A percentile compares a stretch with the other conserved stretches of the same genome.
Conservation (phyloP, 2,113 vertebrate genomes). For the Macaca mulatta region DNA sequence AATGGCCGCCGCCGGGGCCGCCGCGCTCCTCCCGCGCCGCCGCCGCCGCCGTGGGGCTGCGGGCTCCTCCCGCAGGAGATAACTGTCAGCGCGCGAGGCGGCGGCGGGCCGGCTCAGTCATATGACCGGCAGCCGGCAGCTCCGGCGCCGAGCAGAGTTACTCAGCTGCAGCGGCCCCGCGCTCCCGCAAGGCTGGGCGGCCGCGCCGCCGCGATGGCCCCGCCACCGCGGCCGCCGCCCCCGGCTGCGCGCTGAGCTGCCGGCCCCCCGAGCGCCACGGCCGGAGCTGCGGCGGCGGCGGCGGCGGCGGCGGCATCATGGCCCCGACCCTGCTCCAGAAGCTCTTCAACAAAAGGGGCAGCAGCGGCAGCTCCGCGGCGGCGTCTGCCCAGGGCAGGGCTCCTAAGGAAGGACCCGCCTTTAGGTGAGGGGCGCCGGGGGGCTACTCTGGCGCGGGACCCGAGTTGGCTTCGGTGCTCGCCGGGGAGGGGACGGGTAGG, state of each 20-base stretch:
- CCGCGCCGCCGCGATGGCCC: conserved; percentile 60
- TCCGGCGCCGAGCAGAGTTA: background rate
- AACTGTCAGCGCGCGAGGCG: conserved; percentile 56
- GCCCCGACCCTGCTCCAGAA: conserved; percentile 87
- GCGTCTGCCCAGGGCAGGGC: conserved; percentile 54
- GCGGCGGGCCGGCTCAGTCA: conserved; percentile 42
- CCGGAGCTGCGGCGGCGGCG: conserved; percentile 17
- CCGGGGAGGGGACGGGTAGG: background rate
- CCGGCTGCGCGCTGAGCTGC: conserved; percentile 60
- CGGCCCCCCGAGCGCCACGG: background rate
- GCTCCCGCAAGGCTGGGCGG: conserved; percentile 43
- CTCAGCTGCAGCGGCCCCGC: conserved; percentile 9
- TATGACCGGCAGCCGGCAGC: conserved; percentile 53
- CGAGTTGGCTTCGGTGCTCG: background rate
- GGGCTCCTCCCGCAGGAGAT: conserved; percentile 54
- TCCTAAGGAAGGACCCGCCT: conserved; percentile 80
- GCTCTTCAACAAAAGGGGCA: conserved; percentile 86
- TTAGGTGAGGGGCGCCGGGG: conserved; percentile 80
- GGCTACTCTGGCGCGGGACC: background rate
- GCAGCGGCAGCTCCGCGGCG: conserved; percentile 47
- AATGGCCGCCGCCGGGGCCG: conserved; percentile 34
- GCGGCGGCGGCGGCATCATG: conserved; percentile 76
- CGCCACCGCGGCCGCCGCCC: conserved; percentile 17
- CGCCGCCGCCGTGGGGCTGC: conserved; percentile 5
- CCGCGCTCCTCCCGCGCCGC: conserved; percentile 42